These are phyloP conservation scores for Leptoteleia sp. DNA, from an alignment of 1,140 invertebrate species.

Conservation along the genomic window DNA sequence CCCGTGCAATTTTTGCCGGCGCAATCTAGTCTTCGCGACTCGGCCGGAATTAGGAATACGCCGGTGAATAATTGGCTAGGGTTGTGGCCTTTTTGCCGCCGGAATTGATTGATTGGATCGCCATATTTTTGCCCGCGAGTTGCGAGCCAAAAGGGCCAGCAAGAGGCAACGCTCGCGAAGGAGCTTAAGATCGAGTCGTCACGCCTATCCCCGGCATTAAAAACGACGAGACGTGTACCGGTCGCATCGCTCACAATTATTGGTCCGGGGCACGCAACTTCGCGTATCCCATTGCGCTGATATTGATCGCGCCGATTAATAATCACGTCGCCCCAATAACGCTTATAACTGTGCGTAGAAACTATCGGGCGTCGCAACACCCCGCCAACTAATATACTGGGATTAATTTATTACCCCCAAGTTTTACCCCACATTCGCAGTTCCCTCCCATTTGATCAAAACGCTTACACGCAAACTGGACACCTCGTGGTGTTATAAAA, in stretches of 20 bases:
- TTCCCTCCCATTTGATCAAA: conserved; percentile 51
- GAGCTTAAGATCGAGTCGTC: conserved; percentile 55
- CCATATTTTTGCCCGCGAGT: conserved; percentile 12
- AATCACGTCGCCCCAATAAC: conserved; percentile 73
- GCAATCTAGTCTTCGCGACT: conserved; percentile 57
- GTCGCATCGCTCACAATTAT: conserved; percentile 75
- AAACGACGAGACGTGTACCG: conserved; percentile 68
- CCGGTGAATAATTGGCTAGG: conserved; percentile 23
- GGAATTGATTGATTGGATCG: conserved; percentile 38
- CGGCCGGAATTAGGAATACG: conserved; percentile 17
- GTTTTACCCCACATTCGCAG: conserved; percentile 28
- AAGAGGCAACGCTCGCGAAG: conserved; percentile 35
- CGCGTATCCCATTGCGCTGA: conserved; percentile 77
- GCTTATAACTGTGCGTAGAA: conserved; percentile 51
- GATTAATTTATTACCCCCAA: conserved; percentile 72
- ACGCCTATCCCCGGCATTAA: conserved; percentile 76
- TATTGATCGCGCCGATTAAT: conserved; percentile 80
- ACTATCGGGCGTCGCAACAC: conserved; percentile 50
- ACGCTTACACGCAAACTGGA: conserved; percentile 59
- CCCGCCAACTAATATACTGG: conserved; percentile 72
- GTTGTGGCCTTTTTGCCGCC: conserved; percentile 12
- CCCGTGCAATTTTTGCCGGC: too few species aligned
- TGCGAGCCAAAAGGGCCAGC: conserved; percentile 4
- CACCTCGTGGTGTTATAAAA: conserved; percentile 50
- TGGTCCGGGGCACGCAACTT: conserved; percentile 77